A percentile compares a stretch with the other conserved stretches of the same genome.
These are phyloP conservation scores for Macrostomum lignano DNA, from an alignment of 1,140 invertebrate species.

Conservation along the genomic window DNA sequence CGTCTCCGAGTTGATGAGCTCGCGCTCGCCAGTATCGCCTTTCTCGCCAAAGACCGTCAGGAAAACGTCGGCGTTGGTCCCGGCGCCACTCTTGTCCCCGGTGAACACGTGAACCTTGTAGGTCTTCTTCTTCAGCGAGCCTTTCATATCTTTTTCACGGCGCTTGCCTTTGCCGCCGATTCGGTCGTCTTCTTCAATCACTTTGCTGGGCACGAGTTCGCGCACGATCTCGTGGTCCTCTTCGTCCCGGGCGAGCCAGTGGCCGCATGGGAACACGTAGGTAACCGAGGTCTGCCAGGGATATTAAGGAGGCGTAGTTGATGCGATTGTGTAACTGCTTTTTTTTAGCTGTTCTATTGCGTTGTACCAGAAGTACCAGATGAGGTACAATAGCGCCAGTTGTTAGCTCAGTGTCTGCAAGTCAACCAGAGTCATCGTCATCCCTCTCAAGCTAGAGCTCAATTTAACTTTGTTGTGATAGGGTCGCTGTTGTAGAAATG, in stretches of 20 bases:
- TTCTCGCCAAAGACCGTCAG: slow-evolving; percentile 20
- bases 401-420: too few species aligned
- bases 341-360: too few species aligned
- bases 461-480: too few species aligned
- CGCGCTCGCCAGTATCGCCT: slow-evolving; percentile 23
- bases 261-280: slow-evolving; percentile 23
- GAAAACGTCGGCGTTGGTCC: slow-evolving; percentile 25
- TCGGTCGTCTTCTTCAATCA: too few species aligned
- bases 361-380: too few species aligned
- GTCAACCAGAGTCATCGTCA: too few species aligned
- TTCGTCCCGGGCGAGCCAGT: slow-evolving; percentile 22
- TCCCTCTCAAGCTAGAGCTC: too few species aligned
- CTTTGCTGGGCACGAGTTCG: slow-evolving; percentile 20
- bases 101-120: slow-evolving; percentile 21
- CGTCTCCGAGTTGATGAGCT: slow-evolving; percentile 21
- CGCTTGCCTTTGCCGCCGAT: slow-evolving; percentile 18
- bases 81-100: slow-evolving; percentile 13
- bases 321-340: not conserved
- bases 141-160: slow-evolving; percentile 11
- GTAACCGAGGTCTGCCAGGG: slow-evolving; percentile 15
- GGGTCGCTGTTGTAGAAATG: too few species aligned
- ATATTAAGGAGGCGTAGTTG: not conserved
- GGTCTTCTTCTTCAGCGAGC: slow-evolving; percentile 14
- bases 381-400: too few species aligned
- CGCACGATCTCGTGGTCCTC: slow-evolving; percentile 21